Percentiles rank a stretch among this genome's conserved stretches.
These are phyloP conservation scores for Amphiprion percula DNA, from an alignment of 2,113 vertebrate species.

Conservation along the genomic window DNA sequence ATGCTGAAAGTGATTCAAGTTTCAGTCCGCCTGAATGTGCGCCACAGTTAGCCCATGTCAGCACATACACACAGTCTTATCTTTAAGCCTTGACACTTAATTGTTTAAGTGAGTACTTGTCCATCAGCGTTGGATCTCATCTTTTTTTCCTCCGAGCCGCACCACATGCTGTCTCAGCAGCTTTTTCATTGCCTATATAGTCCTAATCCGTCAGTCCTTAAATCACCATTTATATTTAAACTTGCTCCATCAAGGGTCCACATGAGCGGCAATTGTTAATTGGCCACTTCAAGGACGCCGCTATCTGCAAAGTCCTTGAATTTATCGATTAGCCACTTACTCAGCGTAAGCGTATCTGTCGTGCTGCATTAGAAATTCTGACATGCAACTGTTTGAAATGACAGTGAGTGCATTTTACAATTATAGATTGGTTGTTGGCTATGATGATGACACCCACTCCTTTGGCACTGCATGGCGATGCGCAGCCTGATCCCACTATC, in stretches of 20 bases:
- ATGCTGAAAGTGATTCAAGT: slow-evolving; percentile 59
- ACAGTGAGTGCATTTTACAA: slow-evolving; percentile 65
- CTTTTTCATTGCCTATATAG: slow-evolving; percentile 24
- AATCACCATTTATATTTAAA: slow-evolving; percentile 64
- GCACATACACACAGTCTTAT: slow-evolving; percentile 12
- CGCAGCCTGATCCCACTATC: slow-evolving; percentile 32
- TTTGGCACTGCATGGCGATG: slow-evolving; percentile 47
- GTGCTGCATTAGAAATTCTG: slow-evolving; percentile 59
- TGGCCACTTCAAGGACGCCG: slow-evolving; percentile 71
- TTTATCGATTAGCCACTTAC: slow-evolving; percentile 75
- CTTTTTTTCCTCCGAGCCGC: slow-evolving; percentile 4
- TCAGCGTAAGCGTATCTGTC: slow-evolving; percentile 68
- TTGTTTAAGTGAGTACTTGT: slow-evolving; percentile 25
- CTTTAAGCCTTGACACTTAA: slow-evolving; percentile 8
- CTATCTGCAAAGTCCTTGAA: slow-evolving; percentile 72
- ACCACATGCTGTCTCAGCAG: slow-evolving; percentile 64
- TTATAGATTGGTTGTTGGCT: slow-evolving; percentile 67
- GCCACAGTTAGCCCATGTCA: slow-evolving; percentile 24
- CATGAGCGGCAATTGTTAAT: slow-evolving; percentile 67
- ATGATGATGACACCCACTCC: slow-evolving; percentile 51
- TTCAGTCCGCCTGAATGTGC: slow-evolving; percentile 38
- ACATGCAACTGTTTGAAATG: slow-evolving; percentile 69
- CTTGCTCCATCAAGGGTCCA: slow-evolving; percentile 56
- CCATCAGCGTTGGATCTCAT: slow-evolving; percentile 27
- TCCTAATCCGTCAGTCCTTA: slow-evolving; percentile 45